These are phyloP conservation scores for Setophaga coronata DNA, from an alignment of 2,113 vertebrate genomes.

Conservation along the genomic window DNA sequence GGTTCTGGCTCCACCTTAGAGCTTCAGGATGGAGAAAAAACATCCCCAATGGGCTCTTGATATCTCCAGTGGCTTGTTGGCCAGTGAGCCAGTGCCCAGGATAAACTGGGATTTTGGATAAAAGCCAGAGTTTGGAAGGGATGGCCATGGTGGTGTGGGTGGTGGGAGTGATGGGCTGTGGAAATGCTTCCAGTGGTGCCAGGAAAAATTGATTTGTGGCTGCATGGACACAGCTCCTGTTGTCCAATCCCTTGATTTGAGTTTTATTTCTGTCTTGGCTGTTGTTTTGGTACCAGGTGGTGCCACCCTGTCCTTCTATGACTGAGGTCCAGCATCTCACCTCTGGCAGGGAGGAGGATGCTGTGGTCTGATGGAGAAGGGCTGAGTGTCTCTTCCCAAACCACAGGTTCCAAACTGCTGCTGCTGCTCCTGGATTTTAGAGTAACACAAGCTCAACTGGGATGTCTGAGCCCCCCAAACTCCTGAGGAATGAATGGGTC, in stretches of 20 bases:
- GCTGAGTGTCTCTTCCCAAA: not conserved
- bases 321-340: not conserved
- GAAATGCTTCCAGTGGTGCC: not conserved
- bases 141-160: not conserved
- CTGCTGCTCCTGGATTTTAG: not conserved
- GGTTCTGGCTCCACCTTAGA: not conserved
- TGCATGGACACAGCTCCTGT: not conserved
- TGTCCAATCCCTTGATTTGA: not conserved
- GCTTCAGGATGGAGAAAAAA: not conserved
- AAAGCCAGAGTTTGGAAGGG: not conserved
- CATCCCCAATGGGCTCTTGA: rapidly evolving
- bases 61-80: not conserved
- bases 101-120: not conserved
- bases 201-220: not conserved
- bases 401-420: not conserved
- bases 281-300: not conserved
- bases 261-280: not conserved
- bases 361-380: not conserved
- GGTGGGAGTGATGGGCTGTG: not conserved
- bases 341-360: not conserved
- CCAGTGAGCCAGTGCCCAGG: too few species aligned
- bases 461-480: not conserved
- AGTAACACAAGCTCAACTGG: rapidly evolving
- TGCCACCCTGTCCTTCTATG: not conserved
- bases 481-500: not conserved